These are phyloP conservation scores for Gymnoscopelus braueri DNA, from an alignment of 2,797 vertebrate species.

Conservation along the genomic window DNA sequence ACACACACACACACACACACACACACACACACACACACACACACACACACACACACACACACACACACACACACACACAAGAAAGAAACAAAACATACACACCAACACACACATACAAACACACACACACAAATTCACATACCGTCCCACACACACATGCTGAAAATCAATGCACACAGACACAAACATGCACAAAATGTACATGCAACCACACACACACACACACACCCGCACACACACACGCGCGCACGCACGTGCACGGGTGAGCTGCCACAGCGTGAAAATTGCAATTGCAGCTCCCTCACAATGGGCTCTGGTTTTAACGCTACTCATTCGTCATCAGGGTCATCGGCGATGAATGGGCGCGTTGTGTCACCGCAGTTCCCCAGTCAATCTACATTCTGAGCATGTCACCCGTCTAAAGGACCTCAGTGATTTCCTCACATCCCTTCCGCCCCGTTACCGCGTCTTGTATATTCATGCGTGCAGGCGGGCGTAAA, in stretches of 20 bases:
- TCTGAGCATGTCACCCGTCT: slow-evolving; percentile 45
- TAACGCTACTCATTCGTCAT: slow-evolving; percentile 40
- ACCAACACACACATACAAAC: neutral
- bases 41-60: neutral
- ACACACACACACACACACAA: neutral
- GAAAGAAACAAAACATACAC: neutral
- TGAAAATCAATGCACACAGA: neutral
- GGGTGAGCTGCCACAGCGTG: neutral
- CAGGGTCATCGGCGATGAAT: slow-evolving; percentile 50
- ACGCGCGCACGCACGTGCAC: neutral
- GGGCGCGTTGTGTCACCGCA: slow-evolving; percentile 63
- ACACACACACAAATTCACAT: neutral
- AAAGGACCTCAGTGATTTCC: slow-evolving; percentile 60
- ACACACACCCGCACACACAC: neutral
- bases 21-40: neutral
- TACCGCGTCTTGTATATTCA: slow-evolving; percentile 76
- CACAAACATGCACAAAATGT: slow-evolving; percentile 10
- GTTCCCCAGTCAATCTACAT: slow-evolving; percentile 54
- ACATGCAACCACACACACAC: neutral
- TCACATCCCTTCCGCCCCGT: slow-evolving; percentile 40
- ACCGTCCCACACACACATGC: neutral
- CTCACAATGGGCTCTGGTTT: slow-evolving; percentile 40
- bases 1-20: neutral
- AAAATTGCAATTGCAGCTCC: slow-evolving; percentile 15
- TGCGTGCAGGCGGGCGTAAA: slow-evolving; percentile 59